Evolutionary conservation across 1,140 invertebrate genomes (phyloP), one percentile per base, ranked within the genome.

Genomic region (Drosophila varians): DNA sequence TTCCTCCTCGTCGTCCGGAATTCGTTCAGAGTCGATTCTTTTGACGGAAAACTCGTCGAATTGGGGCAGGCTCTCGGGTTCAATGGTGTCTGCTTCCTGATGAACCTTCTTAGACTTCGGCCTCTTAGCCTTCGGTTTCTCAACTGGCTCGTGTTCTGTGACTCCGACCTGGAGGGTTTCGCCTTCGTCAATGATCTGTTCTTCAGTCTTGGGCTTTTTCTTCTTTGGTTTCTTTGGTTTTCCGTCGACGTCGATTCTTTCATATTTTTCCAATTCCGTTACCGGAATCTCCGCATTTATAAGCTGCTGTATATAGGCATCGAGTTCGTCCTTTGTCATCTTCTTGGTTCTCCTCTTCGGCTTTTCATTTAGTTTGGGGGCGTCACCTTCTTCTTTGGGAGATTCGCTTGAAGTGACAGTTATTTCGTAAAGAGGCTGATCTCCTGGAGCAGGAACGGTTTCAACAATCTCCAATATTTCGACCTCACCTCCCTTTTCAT

Each of bases 191-290:
- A 72, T 12, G 5, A 45, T n/a, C 4, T 38, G 8, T 25, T 82
- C 43, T 12, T 34, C 25, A 0, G 36, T 34, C 11, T 92, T 91
- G 0, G 26, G 58, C 57, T 91, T 91, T 7, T 71, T 49, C 36
- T 78, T 90, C 43, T 91, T 84, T 4, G 55, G 76, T 36, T 86
- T 84, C 45, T 89, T 90, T 4, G 74, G 74, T 18, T 83, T 86
- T 9, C 61, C 72, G 53, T 91, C 90, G 14, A 91, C 70, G 21
- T 84, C 89, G 7, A 87, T 73, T 75, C 90, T 91, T 57, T 92
- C 91, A 46, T 90, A 91, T 64, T 83, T 80, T 72, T 90, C 89
- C 31, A 91, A 73, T 65, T 92, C 89, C 7, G 92, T 90, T 43
- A 87, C 72, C 9, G 80, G 79, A 56, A 91, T 89, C 73, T 92